Base-by-base conservation (phyloP, 2,888 invertebrate genomes). In the Drosophila melanocephala region DNA sequence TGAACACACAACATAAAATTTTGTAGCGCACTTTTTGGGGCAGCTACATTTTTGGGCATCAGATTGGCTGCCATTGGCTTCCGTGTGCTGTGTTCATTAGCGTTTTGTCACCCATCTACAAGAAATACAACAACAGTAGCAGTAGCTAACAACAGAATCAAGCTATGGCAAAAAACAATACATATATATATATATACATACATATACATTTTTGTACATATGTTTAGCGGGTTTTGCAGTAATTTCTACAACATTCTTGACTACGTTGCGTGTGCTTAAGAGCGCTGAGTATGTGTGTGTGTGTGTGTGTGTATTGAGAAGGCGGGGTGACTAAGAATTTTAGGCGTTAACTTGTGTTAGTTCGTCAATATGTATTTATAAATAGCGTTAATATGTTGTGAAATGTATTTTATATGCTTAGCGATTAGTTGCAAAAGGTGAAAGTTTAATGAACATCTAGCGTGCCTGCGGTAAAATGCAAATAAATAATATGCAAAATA, bases 391-490 rank as follows among this genome's bases (percentile, higher is more conserved):
- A 68, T 62, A 72, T 67, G 73, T 74, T 72, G 35, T 57, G 39
- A 68, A 63, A 51, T 30, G 60, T 63, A 52, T 73, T 58, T 37
- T 39, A 39, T 70, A 77, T 64, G 37, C 2, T 22, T 28, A 56
- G 60, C 67, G 67, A 72, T 68, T 71, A 71, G 65, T 44, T 51
- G 47, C 30, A 51, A 84, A 86, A 79, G 84, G 83, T 84, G 67
- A 84, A 87, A 84, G 87, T 84, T 84, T 89, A 89, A 89, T 87
- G 83, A 79, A 89, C 79, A 81, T 72, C 65, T 87, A 66, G 89
- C 89, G 85, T 87, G 72, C 62, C 56, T 60, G 37, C 61, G 57
- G 55, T 52, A 56, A 77, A 58, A 53, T 70, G 4, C n/a, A 58
- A 67, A 61, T 32, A 55, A 70, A 61, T 16, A 26, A 65, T 59